Percentiles rank a stretch among this genome's conserved stretches.
phyloP scores from a whole-genome alignment of 2,888 invertebrate species.

The Orthonychiurus folsomi region DNA sequence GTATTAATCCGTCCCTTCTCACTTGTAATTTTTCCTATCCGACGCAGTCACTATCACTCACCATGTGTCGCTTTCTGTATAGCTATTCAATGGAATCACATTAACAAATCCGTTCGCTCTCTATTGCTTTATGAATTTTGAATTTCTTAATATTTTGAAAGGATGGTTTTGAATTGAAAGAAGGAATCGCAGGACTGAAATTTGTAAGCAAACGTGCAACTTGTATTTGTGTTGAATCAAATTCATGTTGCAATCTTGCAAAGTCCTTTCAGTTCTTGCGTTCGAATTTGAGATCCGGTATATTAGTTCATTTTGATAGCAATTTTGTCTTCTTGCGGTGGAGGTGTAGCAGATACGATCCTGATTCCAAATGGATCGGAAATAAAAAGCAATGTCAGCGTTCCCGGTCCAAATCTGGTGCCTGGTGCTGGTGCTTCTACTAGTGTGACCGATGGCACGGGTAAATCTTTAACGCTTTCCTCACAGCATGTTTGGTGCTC shows the following conservation, averaged over 20 bases:
- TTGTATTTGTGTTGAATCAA: too few species aligned
- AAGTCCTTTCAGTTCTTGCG: conserved; percentile 4
- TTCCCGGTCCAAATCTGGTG: conserved; percentile 15
- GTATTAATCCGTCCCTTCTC: conserved; percentile 1
- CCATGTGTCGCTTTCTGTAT: too few species aligned
- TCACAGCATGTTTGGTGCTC: neutral
- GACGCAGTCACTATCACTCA: too few species aligned
- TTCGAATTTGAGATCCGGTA: conserved; percentile 5
- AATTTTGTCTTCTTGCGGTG: conserved; percentile 15
- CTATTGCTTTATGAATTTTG: too few species aligned
- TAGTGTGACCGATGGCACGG: conserved; percentile 29
- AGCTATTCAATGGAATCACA: too few species aligned
- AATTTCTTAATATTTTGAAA: too few species aligned
- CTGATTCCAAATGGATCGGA: conserved; percentile 13
- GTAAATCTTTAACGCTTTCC: conserved; percentile 11
- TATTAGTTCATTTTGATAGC: neutral
- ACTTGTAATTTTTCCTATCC: neutral
- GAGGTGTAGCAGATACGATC: conserved; percentile 29
- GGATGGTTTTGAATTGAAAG: too few species aligned
- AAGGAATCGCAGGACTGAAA: too few species aligned
- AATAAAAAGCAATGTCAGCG: conserved; percentile 14
- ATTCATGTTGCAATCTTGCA: too few species aligned
- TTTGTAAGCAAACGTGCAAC: too few species aligned
- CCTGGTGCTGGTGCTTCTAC: conserved; percentile 34
- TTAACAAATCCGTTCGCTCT: too few species aligned